Conservation (phyloP, 2,797 vertebrate genomes). For the Poeciliopsis paucimaculata region DNA sequence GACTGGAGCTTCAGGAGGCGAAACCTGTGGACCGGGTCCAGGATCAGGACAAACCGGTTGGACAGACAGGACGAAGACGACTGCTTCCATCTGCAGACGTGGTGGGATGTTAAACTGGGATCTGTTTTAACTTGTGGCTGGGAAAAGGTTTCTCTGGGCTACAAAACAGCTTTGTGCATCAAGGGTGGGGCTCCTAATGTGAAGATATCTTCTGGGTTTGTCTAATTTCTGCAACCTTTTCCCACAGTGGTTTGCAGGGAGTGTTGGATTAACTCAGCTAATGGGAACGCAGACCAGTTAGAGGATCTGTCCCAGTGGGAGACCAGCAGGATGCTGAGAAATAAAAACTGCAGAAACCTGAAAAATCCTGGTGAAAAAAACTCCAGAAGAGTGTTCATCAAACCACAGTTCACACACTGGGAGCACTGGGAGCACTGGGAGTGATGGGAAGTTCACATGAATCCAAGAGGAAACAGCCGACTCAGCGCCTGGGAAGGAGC, state of each 20-base stretch:
- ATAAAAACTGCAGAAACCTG: conserved; percentile 2
- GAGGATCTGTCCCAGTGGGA: background rate
- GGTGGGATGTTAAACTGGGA: conserved; percentile 1
- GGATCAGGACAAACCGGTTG: conserved; percentile 46
- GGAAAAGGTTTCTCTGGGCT: background rate
- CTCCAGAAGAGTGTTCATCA: conserved; percentile 5
- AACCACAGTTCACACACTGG: conserved; percentile 6
- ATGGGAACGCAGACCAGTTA: background rate
- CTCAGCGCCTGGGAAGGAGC: conserved; percentile 2
- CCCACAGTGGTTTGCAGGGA: background rate
- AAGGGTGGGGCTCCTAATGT: background rate
- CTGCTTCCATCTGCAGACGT: background rate
- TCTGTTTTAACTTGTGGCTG: conserved; percentile 11
- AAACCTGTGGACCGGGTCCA: conserved; percentile 37
- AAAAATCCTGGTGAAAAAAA: background rate
- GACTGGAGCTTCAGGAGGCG: conserved; percentile 15
- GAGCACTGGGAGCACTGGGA: conserved; percentile 11
- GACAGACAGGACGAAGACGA: conserved; percentile 9
- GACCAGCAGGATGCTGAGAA: background rate
- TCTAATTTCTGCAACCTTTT: background rate
- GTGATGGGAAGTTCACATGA: conserved; percentile 26
- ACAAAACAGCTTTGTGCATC: background rate
- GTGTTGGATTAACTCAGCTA: background rate
- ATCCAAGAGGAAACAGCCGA: background rate
- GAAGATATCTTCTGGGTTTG: background rate